Evolutionary conservation across 2,113 vertebrate species (phyloP).

Genomic region (Gallinago undulata): DNA sequence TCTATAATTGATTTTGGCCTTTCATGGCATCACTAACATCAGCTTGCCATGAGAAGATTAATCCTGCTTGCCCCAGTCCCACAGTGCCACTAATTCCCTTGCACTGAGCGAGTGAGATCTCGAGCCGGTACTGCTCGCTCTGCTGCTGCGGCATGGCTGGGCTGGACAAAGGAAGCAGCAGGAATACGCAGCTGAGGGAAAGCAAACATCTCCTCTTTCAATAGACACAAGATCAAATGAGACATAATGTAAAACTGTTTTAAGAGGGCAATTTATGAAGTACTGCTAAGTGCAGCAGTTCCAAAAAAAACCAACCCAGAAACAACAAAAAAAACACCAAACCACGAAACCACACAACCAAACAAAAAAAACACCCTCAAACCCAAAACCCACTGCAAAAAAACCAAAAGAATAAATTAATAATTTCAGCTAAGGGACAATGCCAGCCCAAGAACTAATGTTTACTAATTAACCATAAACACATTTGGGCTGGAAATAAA

Average conservation of each 20-base stretch:
- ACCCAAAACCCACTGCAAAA: background rate
- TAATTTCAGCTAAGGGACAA: background rate
- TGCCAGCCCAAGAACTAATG: background rate
- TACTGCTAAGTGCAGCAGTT: background rate
- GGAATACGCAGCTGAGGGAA: background rate
- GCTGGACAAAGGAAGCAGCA: background rate
- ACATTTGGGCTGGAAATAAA: background rate
- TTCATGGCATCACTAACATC: background rate
- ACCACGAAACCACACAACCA: background rate
- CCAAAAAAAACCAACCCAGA: background rate
- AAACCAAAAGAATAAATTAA: background rate
- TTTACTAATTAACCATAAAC: background rate
- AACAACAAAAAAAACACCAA: background rate
- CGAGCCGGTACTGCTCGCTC: rapidly evolving
- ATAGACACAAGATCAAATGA: background rate
- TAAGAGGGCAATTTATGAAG: background rate
- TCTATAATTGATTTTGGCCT: background rate
- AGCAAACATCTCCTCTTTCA: background rate
- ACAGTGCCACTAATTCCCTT: background rate
- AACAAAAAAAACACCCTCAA: background rate
- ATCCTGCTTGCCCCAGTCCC: background rate
- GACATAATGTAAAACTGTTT: background rate
- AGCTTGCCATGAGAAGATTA: background rate
- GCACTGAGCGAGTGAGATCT: rapidly evolving
- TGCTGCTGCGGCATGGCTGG: background rate